phyloP scores from a whole-genome alignment of 2,888 invertebrate genomes.

The Tricholauxania praeusta region DNA sequence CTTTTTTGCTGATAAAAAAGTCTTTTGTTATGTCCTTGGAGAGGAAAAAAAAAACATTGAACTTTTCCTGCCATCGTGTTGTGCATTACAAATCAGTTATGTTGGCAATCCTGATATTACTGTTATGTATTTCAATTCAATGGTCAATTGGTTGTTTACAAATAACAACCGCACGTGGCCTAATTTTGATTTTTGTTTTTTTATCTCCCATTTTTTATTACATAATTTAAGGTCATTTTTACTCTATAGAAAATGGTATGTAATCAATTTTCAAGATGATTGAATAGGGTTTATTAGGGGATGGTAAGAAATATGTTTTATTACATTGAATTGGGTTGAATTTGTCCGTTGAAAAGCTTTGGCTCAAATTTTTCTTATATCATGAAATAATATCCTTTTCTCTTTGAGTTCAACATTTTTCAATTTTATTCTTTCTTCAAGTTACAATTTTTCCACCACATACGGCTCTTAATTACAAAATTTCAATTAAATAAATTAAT shows the following conservation, averaged over 20 bases:
- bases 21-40: no score
- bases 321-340: no score
- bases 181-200: conserved; percentile 60
- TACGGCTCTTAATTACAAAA: no score
- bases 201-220: conserved; percentile 52
- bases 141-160: conserved; percentile 28
- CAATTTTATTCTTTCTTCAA: no score
- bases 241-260: conserved; percentile 58
- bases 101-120: conserved; percentile 20
- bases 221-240: conserved; percentile 49
- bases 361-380: no score
- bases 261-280: conserved; percentile 67
- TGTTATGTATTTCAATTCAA: conserved; percentile 18
- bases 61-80: conserved; percentile 51
- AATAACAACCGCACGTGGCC: conserved; percentile 57
- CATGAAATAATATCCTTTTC: no score
- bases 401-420: no score
- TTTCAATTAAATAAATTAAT: no score
- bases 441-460: no score
- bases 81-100: conserved; percentile 58
- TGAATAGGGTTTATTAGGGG: conserved; percentile 55
- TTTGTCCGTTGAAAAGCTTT: no score
- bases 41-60: no score
- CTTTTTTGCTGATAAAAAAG: neutral
- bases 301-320: no score